Evolutionary conservation across 2,113 vertebrate species (phyloP), one percentile per base, ranked within the genome.

Genomic region (Zosterops lateralis): DNA sequence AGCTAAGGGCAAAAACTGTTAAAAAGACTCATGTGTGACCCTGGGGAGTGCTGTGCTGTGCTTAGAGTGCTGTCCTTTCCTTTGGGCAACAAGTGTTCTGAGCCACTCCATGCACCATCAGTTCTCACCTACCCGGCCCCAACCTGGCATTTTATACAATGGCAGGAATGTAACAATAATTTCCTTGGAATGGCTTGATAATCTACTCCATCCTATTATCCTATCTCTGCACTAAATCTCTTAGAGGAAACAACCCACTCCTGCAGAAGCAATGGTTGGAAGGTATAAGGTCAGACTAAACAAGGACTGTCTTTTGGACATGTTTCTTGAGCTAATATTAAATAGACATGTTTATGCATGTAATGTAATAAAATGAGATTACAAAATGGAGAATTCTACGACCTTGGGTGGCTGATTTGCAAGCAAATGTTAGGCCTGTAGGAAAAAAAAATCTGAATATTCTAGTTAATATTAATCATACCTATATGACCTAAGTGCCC

Each of bases 141-240:
- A 28, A 16, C 32, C 14, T 81, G 62, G 84, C 56, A n/a, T 95
- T 96, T 93, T 95, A 85, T 42, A 32, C 42, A 76, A 28, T 2
- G 12, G 76, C 85, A 94, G 85, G 93, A 97, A 89, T 61, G 80
- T 57, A 73, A 40, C 57, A 90, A 75, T 24, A 1, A 1, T 78
- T 78, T 65, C 77, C 17, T 88, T 36, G 60, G 47, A 60, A 84
- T 6, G 56, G 58, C 81, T 97, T 89, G 88, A 68, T 32, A 8
- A 61, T 70, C 76, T 57, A 72, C 70, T 89, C 29, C 91, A 74
- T 77, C 84, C 82, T 88, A 31, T 90, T 96, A 91, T 67, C 50
- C 67, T 91, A 70, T 78, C 87, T 74, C 54, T 40, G 60, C 34
- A 40, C 44, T 93, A 80, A 89, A 78, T 82, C 61, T 65, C 75